Percentiles rank a stretch among this genome's conserved stretches.
Evolutionary conservation across 2,797 vertebrate genomes (phyloP).

Genomic region (Choloepus didactylus): DNA sequence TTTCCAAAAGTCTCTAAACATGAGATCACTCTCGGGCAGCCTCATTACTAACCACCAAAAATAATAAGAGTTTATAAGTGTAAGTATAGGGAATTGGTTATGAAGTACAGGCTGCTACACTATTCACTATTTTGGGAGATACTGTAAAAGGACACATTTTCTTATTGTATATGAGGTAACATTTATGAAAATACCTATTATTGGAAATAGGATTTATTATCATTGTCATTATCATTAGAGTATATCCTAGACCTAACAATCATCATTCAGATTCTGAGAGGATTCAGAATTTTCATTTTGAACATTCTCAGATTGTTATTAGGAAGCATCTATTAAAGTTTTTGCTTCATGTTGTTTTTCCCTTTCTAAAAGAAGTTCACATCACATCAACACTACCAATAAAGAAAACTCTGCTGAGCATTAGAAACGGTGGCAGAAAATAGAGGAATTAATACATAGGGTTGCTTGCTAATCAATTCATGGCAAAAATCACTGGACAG

Average conservation of each 20-base stretch:
- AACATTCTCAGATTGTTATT: background rate
- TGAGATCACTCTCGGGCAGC: background rate
- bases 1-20: conserved; percentile 37
- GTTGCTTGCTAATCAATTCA: background rate
- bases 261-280: background rate
- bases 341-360: background rate
- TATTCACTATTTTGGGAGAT: background rate
- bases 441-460: background rate
- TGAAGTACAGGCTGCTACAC: background rate
- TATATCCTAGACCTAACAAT: background rate
- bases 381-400: background rate
- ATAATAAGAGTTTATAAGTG: background rate
- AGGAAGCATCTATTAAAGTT: background rate
- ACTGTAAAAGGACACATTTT: background rate
- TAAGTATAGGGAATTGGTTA: background rate
- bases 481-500: background rate
- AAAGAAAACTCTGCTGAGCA: background rate
- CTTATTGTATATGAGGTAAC: background rate
- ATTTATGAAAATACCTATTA: background rate
- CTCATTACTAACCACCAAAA: conserved; percentile 16
- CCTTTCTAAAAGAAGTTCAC: background rate
- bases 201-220: background rate
- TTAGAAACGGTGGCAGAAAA: conserved; percentile 12
- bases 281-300: background rate
- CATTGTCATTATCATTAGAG: background rate